A percentile compares a stretch with the other conserved stretches of the same genome.
Evolutionary conservation across 2,797 vertebrate species (phyloP).

Genomic region (Myripristis murdjan): DNA sequence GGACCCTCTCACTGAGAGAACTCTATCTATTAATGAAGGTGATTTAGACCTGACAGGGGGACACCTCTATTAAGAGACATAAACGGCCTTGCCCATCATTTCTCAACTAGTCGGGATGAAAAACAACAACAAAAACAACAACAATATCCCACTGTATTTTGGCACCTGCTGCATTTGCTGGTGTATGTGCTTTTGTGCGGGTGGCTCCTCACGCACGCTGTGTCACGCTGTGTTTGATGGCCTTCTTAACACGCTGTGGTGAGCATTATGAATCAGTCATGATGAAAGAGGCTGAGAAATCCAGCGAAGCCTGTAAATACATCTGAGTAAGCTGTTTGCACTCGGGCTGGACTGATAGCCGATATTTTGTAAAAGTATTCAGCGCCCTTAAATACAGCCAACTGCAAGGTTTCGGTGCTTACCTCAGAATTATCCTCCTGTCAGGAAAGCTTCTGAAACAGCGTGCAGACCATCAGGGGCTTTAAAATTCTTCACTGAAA

Average conservation of each 20-base stretch:
- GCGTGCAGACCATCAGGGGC: no score
- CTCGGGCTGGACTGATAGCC: no score
- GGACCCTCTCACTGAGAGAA: slow-evolving; percentile 56
- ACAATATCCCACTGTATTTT: slow-evolving; percentile 15
- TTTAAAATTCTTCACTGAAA: no score
- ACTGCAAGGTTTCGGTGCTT: no score
- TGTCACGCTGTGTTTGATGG: not conserved
- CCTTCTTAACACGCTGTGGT: not conserved
- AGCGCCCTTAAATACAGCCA: no score
- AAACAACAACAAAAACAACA: not conserved
- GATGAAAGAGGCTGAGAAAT: not conserved
- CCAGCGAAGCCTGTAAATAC: not conserved
- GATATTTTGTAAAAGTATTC: no score
- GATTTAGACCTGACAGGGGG: slow-evolving; percentile 75
- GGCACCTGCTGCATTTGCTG: not conserved
- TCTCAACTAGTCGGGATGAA: slow-evolving; percentile 29
- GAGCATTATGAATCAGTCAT: not conserved
- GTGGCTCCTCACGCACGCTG: not conserved
- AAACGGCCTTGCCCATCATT: slow-evolving; percentile 68
- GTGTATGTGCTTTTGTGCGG: slow-evolving; percentile 4
- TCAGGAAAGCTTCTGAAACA: no score
- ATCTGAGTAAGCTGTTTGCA: not conserved
- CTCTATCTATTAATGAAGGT: slow-evolving; percentile 78
- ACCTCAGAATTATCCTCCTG: no score
- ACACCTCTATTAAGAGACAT: slow-evolving; percentile 77